phyloP scores from a whole-genome alignment of 2,113 vertebrate genomes.

The Proteles cristata region DNA sequence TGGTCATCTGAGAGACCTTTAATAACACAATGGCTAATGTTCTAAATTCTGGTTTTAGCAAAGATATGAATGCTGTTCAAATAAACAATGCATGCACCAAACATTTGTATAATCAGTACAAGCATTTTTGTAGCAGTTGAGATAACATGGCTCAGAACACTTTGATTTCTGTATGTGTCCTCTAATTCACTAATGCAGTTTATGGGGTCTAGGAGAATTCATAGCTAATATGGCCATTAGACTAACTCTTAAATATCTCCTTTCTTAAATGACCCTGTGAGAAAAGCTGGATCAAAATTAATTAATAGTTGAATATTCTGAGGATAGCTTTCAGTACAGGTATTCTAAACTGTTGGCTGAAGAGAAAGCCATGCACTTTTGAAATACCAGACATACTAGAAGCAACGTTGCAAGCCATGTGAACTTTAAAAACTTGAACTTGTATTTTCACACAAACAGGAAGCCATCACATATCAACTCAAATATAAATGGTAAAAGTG shows the following conservation, averaged over 20 bases:
- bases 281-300: background rate
- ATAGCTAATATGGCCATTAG: conserved; percentile 21
- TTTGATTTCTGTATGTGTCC: background rate
- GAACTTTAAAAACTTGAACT: background rate
- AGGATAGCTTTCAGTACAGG: conserved; percentile 30
- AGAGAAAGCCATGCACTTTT: background rate
- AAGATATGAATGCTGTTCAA: background rate
- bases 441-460: background rate
- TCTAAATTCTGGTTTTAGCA: background rate
- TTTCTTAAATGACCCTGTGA: background rate
- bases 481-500: background rate
- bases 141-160: background rate
- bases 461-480: background rate
- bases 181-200: conserved; percentile 14
- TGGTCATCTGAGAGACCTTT: background rate
- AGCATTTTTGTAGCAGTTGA: background rate
- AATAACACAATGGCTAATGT: background rate
- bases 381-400: background rate
- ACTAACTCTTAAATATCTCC: background rate
- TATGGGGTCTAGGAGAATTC: background rate
- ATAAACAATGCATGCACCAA: background rate
- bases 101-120: background rate
- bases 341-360: background rate
- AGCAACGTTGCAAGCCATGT: background rate
- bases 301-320: conserved; percentile 53